These are phyloP conservation scores for Oligia strigilis DNA, from an alignment of 2,888 invertebrate genomes.

Conservation along the genomic window DNA sequence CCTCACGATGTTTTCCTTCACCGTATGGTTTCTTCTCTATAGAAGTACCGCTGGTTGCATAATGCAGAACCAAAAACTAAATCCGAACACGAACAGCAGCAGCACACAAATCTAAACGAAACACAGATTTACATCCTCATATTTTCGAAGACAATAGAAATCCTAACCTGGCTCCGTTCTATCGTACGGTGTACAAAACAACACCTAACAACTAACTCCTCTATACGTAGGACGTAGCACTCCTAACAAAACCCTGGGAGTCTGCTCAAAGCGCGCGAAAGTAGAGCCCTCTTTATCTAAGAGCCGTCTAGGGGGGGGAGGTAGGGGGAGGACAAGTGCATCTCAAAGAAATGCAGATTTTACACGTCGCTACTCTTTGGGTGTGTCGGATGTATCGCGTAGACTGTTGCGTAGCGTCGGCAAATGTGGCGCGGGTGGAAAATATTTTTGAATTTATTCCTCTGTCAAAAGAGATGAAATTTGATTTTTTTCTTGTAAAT, in stretches of 20 bases:
- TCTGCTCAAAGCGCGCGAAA: conserved; percentile 88
- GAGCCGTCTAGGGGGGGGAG: conserved; percentile 80
- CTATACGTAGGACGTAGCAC: conserved; percentile 65
- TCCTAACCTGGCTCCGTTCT: conserved; percentile 71
- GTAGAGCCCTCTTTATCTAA: conserved; percentile 89
- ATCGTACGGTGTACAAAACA: conserved; percentile 73
- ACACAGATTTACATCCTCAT: conserved; percentile 56
- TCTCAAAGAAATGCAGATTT: conserved; percentile 91
- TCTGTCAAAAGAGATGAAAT: not conserved
- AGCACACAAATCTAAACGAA: conserved; percentile 40
- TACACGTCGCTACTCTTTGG: conserved; percentile 90
- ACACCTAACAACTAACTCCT: conserved; percentile 71
- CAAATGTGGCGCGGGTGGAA: conserved; percentile 52
- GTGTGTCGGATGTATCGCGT: conserved; percentile 85
- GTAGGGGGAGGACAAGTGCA: conserved; percentile 86
- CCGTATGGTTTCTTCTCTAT: not conserved
- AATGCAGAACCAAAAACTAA: not conserved
- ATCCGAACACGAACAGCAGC: not conserved
- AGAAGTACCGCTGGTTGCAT: too few relatives aligned
- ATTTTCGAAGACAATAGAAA: conserved; percentile 67
- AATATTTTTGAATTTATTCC: not conserved
- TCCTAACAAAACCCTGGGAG: conserved; percentile 85
- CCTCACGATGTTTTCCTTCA: too few relatives aligned
- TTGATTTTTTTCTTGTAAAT: not conserved
- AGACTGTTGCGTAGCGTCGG: conserved; percentile 71